Evolutionary conservation across 2,113 vertebrate genomes (phyloP).

Genomic region (human): GRCh38 chr3:154382501-154383000

Average conservation of each 20-base stretch:
- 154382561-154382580: background rate
- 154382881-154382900: background rate
- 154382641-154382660: background rate
- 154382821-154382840: background rate
- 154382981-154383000: background rate
- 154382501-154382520: background rate
- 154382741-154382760: background rate
- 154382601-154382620: background rate
- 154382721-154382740: background rate
- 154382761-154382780: background rate
- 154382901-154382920: background rate
- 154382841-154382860: background rate
- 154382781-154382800: background rate
- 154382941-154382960: background rate
- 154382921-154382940: background rate
- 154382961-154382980: background rate
- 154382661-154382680: constrained; percentile 32
- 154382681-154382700: background rate
- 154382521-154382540: background rate
- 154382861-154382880: constrained; percentile 4
- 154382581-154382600: constrained; percentile 13
- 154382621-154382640: constrained; percentile 15
- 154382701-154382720: background rate
- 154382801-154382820: background rate
- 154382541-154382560: background rate